A percentile compares a stretch with the other conserved stretches of the same genome.
Evolutionary conservation across 1,140 invertebrate species (phyloP).

Genomic region (Diorhabda elongata): DNA sequence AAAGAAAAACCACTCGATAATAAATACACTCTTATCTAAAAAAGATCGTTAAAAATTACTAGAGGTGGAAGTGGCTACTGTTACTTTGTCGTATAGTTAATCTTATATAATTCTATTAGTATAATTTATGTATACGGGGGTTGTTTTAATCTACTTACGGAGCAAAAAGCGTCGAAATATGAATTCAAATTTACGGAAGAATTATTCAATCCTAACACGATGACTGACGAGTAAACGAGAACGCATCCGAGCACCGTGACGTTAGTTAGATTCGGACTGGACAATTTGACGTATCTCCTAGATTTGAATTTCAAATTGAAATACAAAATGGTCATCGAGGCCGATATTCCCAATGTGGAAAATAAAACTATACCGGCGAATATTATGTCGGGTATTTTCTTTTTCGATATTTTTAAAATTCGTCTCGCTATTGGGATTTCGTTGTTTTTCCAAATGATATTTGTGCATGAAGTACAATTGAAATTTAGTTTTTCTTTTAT

Average conservation of each 20-base stretch:
- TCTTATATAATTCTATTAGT: too few species aligned
- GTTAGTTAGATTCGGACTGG: conserved; percentile 94
- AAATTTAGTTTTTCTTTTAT: conserved; percentile 62
- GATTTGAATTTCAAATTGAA: conserved; percentile 86
- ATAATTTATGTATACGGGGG: not conserved
- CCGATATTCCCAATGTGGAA: not conserved
- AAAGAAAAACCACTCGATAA: conserved; percentile 83
- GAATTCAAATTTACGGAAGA: conserved; percentile 64
- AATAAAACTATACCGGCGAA: conserved; percentile 37
- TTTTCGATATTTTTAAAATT: conserved; percentile 65
- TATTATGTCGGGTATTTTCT: conserved; percentile 73
- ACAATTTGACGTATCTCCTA: conserved; percentile 77
- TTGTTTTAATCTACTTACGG: conserved; percentile 57
- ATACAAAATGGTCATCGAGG: conserved; percentile 57
- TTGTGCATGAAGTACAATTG: conserved; percentile 64
- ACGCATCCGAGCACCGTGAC: conserved; percentile 92
- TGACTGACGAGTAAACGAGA: conserved; percentile 88
- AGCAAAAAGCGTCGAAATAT: conserved; percentile 78
- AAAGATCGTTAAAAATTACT: conserved; percentile 16
- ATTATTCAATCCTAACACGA: conserved; percentile 82
- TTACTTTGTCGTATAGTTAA: too few species aligned
- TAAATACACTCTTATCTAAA: conserved; percentile 78
- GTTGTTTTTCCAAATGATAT: conserved; percentile 69
- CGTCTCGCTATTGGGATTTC: conserved; percentile 73
- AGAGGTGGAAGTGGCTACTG: too few species aligned